These are phyloP conservation scores for Saccostrea echinata DNA, from an alignment of 1,140 invertebrate species.

Conservation along the genomic window DNA sequence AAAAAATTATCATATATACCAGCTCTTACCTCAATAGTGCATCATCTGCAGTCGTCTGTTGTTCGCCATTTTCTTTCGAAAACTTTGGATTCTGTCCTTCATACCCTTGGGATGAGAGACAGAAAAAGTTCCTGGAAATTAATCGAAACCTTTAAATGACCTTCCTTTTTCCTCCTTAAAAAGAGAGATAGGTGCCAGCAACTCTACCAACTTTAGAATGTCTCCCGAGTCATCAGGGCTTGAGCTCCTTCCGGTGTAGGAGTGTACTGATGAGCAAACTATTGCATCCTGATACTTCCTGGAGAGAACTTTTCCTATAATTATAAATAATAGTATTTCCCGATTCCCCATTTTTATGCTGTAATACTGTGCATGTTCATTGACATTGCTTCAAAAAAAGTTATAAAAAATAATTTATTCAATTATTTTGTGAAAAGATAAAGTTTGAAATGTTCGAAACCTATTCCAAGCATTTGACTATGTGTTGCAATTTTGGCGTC, in stretches of 20 bases:
- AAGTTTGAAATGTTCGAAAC: not conserved
- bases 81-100: not conserved
- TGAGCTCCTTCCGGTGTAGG: not conserved
- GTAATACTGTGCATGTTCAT: not conserved
- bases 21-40: not conserved
- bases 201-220: conserved; percentile 21
- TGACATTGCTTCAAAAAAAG: not conserved
- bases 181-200: not conserved
- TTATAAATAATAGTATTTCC: not conserved
- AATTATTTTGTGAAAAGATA: not conserved
- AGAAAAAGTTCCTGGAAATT: not conserved
- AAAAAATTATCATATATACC: not conserved
- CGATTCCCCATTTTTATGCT: not conserved
- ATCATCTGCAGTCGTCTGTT: not conserved
- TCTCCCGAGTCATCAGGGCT: not conserved
- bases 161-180: not conserved
- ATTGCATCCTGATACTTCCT: not conserved
- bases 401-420: not conserved
- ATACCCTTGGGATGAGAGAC: not conserved
- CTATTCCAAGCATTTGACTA: conserved; percentile 36
- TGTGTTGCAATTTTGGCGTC: conserved; percentile 11
- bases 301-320: not conserved
- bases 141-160: not conserved
- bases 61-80: not conserved
- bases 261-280: not conserved